Evolutionary conservation across 2,888 invertebrate species (phyloP), one percentile per base, ranked within the genome.

Genomic region (Plemyria rubiginata): DNA sequence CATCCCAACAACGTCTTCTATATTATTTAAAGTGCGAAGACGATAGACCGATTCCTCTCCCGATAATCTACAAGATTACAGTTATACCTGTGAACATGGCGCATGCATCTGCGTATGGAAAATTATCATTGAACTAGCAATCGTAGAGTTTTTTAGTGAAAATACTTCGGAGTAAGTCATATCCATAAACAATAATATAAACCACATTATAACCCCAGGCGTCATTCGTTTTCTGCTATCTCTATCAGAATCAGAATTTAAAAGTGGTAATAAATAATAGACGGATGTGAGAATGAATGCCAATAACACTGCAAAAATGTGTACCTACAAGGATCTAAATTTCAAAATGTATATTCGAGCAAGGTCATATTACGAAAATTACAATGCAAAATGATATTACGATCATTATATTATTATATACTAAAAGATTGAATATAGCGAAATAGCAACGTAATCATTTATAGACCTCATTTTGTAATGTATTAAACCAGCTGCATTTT

Each of bases 321-420:
- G n/a, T 56, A 50, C 54, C 53, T 40, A 56, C 41, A 8, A 54
- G 50, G 57, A 62, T 62, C 57, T 54, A 50, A 57, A 62, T 57
- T 54, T 41, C 13, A 16, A 53, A 53, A 45, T 29, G 32, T n/a
- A 16, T 28, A 13, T 43, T 48, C 58, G 15, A 11, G 2, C 51
- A 58, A 52, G 58, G 58, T 52, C 45, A 58, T 38, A 36, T 29
- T 41, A 12, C 29, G 13, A 15, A 22, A 40, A 3, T 38, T 38
- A 41, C 51, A 29, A 48, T 12, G 12, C 9, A 29, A 29, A 29
- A 28, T 15, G 43, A 8, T 43, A 7, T 15, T 43, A 15, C 1
- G 22, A 2, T 22, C 22, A 22, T 22, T 2, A n/a, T 41, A 13
- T 41, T 15, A 8, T 8, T 43, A 43, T 15, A 1, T 43, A 15